Evolutionary conservation across 2,888 invertebrate species (phyloP).

Genomic region (Tinea semifulvella): DNA sequence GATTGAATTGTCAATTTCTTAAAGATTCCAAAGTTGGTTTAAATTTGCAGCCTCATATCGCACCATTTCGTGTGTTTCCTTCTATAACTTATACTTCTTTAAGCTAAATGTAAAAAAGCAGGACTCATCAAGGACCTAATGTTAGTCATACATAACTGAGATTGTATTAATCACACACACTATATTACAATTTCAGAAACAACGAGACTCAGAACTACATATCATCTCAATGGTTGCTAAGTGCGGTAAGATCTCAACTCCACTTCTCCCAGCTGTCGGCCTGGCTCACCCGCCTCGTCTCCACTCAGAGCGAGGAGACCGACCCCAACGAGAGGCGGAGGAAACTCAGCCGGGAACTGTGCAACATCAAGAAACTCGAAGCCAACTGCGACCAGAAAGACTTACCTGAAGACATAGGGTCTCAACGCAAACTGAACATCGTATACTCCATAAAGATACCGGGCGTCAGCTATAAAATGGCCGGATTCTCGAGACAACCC

Average conservation of each 20-base stretch:
- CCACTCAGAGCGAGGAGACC: conserved; percentile 27
- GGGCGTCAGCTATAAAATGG: conserved; percentile 65
- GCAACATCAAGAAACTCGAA: conserved; percentile 58
- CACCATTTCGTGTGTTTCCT: no score
- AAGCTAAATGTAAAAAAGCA: no score
- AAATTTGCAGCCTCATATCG: no score
- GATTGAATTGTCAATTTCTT: no score
- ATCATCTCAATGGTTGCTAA: conserved; percentile 79
- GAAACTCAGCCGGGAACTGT: conserved; percentile 56
- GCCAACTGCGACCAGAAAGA: conserved; percentile 45
- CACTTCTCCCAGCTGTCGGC: conserved; percentile 97
- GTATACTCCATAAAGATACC: conserved; percentile 76
- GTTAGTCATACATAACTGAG: no score
- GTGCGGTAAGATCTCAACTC: conserved; percentile 92
- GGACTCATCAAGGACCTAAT: no score
- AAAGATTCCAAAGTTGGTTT: no score
- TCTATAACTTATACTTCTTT: no score
- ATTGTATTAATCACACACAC: no score
- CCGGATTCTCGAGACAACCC: conserved; percentile 65
- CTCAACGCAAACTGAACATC: conserved; percentile 51
- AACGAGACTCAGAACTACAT: conserved; percentile 51
- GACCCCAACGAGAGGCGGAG: conserved; percentile 49
- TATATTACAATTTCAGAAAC: conserved; percentile 35
- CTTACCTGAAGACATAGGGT: conserved; percentile 27
- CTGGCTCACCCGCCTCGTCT: conserved; percentile 72